Base-by-base conservation (phyloP, 2,797 vertebrate species). In the Enteromius viviparus region DNA sequence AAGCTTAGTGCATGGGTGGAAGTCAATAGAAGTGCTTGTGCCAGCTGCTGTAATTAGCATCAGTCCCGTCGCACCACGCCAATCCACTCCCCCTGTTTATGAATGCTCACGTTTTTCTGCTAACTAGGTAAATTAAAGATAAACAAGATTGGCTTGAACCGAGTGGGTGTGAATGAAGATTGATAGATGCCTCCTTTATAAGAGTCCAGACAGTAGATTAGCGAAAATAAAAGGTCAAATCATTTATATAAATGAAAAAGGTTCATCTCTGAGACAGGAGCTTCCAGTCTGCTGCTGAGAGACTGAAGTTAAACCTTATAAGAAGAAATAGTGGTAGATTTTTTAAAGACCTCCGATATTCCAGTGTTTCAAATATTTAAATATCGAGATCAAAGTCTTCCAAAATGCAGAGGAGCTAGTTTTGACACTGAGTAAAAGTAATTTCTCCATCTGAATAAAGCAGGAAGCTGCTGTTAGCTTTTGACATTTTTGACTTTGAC, bases 51-150 rank as follows among this genome's bases (percentile, higher is more conserved):
- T 66, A 82, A 82, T 53, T 82, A 66, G 21, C 71, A 65, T 19
- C 55, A 72, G 55, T 71, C 26, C 55, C 42, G 19, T 37, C 5
- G 34, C 69, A 17, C 29, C 69, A 81, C 42, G 2, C 79, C 69
- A 72, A 23, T 47, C 21, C 37, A 45, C 17, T 32, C 69, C 69
- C 42, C 58, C 26, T 78, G 62, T 68, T 80, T 80, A 26, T 42
- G 14, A 70, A 58, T 49, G 69, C 17, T 68, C 29, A 14, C 53
- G 60, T 75, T 66, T 45, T 42, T 23, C 23, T 29, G 15, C 47
- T 82, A 75, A 82, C 69, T 76, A 53, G n/a, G 45, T 66, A 49
- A 75, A 75, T 66, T 53, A 76, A 51, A 76, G 80, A 75, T 75
- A 66, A 82, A 53, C 62, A 76, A 58, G 71, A 82, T 42, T 32